These are phyloP conservation scores for Leptosomus discolor DNA, from an alignment of 2,113 vertebrate genomes.

Conservation along the genomic window DNA sequence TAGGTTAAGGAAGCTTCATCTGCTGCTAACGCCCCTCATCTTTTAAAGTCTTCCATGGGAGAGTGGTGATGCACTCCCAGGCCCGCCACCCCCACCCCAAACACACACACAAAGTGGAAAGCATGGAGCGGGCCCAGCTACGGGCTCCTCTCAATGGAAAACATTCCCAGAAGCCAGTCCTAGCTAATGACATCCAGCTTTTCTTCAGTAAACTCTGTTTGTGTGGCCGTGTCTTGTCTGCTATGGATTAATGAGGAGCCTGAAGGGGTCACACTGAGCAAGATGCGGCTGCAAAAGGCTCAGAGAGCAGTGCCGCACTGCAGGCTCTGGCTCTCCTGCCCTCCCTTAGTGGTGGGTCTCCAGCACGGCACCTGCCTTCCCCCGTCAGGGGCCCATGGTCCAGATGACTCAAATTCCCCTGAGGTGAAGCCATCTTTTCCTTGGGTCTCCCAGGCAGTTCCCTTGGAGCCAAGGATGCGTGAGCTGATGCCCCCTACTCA, in stretches of 20 bases:
- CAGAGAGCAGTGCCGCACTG: neutral
- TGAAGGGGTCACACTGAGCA: constrained; percentile 28
- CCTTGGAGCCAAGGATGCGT: neutral
- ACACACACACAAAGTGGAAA: constrained; percentile 11
- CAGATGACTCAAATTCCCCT: neutral
- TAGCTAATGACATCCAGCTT: constrained; percentile 70
- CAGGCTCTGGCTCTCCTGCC: neutral
- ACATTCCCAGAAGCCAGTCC: constrained; percentile 41
- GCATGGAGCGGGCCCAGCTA: constrained; percentile 8
- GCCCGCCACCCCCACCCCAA: neutral
- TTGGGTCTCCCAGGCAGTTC: neutral
- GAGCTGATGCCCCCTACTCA: neutral
- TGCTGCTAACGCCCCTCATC: neutral
- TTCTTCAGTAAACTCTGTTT: constrained; percentile 54
- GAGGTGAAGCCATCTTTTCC: neutral
- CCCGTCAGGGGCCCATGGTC: neutral
- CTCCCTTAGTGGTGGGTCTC: neutral
- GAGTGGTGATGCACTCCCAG: neutral
- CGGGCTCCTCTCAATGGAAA: constrained; percentile 56
- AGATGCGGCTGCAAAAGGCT: neutral
- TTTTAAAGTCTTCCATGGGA: neutral
- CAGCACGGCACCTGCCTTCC: neutral
- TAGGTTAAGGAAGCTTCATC: neutral
- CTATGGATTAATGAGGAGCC: constrained; percentile 59
- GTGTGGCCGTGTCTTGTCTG: constrained; percentile 52